Base-by-base conservation (phyloP, 2,797 vertebrate species). In the Rhabdophis nuchalis region DNA sequence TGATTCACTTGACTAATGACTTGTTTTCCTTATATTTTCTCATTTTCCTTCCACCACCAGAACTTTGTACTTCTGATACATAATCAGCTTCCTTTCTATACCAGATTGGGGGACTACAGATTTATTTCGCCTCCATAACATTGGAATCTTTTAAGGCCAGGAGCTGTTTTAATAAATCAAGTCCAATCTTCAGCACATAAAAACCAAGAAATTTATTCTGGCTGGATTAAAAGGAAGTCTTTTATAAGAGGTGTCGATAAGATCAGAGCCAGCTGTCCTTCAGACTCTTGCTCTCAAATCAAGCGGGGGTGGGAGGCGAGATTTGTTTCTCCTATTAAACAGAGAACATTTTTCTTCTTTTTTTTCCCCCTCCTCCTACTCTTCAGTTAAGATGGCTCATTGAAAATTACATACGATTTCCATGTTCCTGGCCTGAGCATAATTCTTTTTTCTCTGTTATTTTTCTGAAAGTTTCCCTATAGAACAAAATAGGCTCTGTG, bases 201-300 rank as follows among this genome's bases (percentile, higher is more conserved):
- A 90, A 93, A 91, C 68, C 90, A 90, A 85, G 57, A 86, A 93
- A 93, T 93, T 88, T 93, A 88, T 93, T 88, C 56, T 91, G 92
- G 68, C 57, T 56, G 89, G 89, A 93, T 91, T 85, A 91, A 91
- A 91, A 93, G 92, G 86, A 93, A 90, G 92, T 93, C 86, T 93
- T 91, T 93, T 90, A 93, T 91, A 93, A 93, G 89, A 64, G 68
- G 92, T 93, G 92, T 32, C 14, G 89, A 91, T 93, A 93, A 93
- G 92, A 93, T 91, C 92, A 56, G 57, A 64, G 46, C 92, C 90
- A 91, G 89, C 86, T 93, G 86, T 82, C 89, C 68, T 91, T 93
- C 64, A 85, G 54, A 88, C 25, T 90, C 86, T 90, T 93, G 41
- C 92, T 85, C 82, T 64, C 68, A 93, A 88, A 29, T 25, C 61